These are phyloP conservation scores for Catamblyrhynchus diadema DNA, from an alignment of 2,797 vertebrate species.

Conservation along the genomic window DNA sequence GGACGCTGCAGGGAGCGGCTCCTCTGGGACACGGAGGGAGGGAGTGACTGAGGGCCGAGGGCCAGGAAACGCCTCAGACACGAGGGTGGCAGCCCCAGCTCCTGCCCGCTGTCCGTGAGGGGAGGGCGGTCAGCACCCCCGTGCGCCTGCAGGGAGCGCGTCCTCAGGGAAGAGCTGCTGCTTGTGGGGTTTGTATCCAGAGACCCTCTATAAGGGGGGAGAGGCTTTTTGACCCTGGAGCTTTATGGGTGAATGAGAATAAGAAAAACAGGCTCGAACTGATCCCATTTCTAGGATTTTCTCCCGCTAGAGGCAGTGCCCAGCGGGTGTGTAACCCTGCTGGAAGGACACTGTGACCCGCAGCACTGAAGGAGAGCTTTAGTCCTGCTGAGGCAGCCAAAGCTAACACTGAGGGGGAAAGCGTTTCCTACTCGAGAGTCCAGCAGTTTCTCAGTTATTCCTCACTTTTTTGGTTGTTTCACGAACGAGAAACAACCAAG, in stretches of 20 bases:
- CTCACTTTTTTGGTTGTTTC: neutral
- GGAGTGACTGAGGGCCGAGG: fast-evolving
- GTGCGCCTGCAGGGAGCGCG: neutral
- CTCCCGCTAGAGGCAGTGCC: neutral
- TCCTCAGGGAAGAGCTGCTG: neutral
- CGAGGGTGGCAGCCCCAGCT: neutral
- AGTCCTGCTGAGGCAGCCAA: neutral
- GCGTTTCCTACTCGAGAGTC: neutral
- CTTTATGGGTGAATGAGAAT: neutral
- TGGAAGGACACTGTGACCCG: neutral
- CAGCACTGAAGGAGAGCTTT: neutral
- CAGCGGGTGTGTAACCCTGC: neutral
- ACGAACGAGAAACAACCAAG: fast-evolving
- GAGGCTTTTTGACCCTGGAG: neutral
- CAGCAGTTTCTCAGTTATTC: neutral
- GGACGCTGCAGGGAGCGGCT: fast-evolving
- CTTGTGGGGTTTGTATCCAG: neutral
- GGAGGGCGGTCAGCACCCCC: neutral
- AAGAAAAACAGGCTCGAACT: neutral
- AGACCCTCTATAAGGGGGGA: fast-evolving
- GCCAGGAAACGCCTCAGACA: fast-evolving
- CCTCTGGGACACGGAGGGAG: no score
- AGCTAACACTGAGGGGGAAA: neutral
- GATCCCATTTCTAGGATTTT: neutral
- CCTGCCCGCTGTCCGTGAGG: neutral